Evolutionary conservation across 2,797 vertebrate genomes (phyloP).

Genomic region (Hydrocynus forskahlii): DNA sequence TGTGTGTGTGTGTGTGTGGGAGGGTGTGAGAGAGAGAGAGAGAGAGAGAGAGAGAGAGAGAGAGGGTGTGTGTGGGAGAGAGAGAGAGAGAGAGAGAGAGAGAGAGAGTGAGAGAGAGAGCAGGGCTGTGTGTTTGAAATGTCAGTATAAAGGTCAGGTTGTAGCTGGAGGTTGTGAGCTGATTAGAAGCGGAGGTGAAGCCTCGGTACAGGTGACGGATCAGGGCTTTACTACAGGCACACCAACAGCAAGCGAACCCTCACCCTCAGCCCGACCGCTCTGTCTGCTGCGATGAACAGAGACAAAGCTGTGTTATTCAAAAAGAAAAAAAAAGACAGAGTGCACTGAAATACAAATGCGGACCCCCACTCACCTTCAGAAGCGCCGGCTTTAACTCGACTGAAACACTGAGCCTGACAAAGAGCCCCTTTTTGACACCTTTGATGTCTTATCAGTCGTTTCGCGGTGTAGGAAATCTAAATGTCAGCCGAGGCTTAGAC

Average conservation of each 20-base stretch:
- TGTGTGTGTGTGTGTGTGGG: too few species aligned
- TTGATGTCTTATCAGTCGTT: constrained; percentile 5
- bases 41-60: too few species aligned
- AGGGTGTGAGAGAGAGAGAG: too few species aligned
- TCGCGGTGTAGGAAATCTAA: constrained; percentile 19
- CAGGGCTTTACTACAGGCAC: neutral
- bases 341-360: neutral
- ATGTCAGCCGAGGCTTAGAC: constrained; percentile 14
- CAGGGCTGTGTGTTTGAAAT: constrained; percentile 34
- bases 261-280: neutral
- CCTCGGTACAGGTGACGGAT: constrained; percentile 11
- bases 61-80: too few species aligned
- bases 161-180: constrained; percentile 29
- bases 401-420: constrained; percentile 22
- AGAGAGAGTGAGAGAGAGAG: neutral
- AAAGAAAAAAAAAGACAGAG: neutral
- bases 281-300: neutral
- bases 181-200: constrained; percentile 34
- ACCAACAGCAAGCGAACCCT: neutral
- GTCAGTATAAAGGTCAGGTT: constrained; percentile 51
- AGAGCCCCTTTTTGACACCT: neutral
- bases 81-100: neutral
- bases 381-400: neutral
- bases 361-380: neutral
- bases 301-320: neutral